A percentile compares a stretch with the other conserved stretches of the same genome.
phyloP scores from a whole-genome alignment of 2,797 vertebrate genomes.

The Bovichtus diacanthus region DNA sequence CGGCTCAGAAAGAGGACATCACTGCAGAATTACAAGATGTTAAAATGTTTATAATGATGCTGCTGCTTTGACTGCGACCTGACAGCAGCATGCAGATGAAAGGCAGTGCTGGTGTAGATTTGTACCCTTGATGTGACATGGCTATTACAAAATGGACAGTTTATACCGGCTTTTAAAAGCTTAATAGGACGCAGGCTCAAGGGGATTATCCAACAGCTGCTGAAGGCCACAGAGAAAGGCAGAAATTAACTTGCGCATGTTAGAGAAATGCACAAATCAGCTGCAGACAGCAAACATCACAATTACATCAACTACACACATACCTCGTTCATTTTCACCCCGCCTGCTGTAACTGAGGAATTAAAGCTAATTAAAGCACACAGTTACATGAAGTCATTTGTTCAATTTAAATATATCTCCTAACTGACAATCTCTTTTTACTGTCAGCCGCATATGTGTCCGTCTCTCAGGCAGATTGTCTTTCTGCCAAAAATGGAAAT shows the following conservation, averaged over 20 bases:
- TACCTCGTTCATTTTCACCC: conserved; percentile 51
- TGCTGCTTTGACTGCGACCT: conserved; percentile 16
- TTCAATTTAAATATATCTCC: conserved; percentile 55
- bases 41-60: conserved; percentile 1
- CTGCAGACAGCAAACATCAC: conserved; percentile 30
- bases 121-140: conserved; percentile 79
- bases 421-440: not conserved
- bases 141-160: conserved; percentile 85
- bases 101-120: conserved; percentile 61
- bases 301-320: conserved; percentile 39
- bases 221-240: conserved; percentile 65
- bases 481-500: conserved; percentile 14
- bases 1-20: conserved; percentile 25
- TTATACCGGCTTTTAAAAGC: conserved; percentile 86
- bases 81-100: conserved; percentile 46
- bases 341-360: conserved; percentile 37
- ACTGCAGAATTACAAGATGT: conserved; percentile 14
- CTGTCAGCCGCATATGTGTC: not conserved
- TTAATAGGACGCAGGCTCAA: conserved; percentile 79
- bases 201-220: conserved; percentile 84
- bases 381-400: conserved; percentile 64
- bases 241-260: conserved; percentile 76
- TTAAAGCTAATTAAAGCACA: conserved; percentile 71
- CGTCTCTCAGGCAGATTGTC: not conserved
- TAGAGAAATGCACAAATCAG: conserved; percentile 57